phyloP scores from a whole-genome alignment of 2,888 invertebrate genomes.

The Barypeithes pellucidus region DNA sequence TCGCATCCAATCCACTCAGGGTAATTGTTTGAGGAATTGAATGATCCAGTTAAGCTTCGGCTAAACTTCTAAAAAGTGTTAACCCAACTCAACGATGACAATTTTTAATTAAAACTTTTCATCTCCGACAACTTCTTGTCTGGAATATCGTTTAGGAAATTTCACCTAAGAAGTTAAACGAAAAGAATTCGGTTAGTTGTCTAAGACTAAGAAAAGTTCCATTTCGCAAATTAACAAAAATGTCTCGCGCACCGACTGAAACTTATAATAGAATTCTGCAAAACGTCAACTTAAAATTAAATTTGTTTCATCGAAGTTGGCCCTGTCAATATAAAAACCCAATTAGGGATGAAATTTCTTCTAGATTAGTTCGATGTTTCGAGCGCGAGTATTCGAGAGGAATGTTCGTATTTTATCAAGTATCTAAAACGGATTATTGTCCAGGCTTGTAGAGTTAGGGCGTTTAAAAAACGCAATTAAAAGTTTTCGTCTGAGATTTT shows the following conservation, averaged over 20 bases:
- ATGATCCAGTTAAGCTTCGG: no score
- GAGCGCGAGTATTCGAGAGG: conserved; percentile 1
- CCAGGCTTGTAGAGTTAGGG: not conserved
- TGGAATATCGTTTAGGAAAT: not conserved
- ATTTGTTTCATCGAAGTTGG: conserved; percentile 50
- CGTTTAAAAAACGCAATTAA: conserved; percentile 2
- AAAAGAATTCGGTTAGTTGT: conserved; percentile 36
- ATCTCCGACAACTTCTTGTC: conserved; percentile 23
- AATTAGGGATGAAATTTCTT: conserved; percentile 50
- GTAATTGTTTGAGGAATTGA: no score
- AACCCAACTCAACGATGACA: not conserved
- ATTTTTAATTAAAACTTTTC: conserved; percentile 20
- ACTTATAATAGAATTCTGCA: conserved; percentile 45
- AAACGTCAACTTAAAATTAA: conserved; percentile 53
- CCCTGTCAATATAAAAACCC: conserved; percentile 52
- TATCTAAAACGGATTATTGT: conserved; percentile 18
- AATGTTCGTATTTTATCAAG: conserved; percentile 12
- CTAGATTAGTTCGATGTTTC: conserved; percentile 43
- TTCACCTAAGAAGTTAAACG: conserved; percentile 31
- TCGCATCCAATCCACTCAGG: no score
- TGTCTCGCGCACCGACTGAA: conserved; percentile 44
- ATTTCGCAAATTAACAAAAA: conserved; percentile 52
- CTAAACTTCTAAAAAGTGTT: no score
- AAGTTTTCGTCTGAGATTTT: not conserved
- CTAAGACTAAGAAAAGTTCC: conserved; percentile 38